Base-by-base conservation (phyloP, 37 sponge, comb jelly and placozoan species). In the Cladorhizidae sp. region DNA sequence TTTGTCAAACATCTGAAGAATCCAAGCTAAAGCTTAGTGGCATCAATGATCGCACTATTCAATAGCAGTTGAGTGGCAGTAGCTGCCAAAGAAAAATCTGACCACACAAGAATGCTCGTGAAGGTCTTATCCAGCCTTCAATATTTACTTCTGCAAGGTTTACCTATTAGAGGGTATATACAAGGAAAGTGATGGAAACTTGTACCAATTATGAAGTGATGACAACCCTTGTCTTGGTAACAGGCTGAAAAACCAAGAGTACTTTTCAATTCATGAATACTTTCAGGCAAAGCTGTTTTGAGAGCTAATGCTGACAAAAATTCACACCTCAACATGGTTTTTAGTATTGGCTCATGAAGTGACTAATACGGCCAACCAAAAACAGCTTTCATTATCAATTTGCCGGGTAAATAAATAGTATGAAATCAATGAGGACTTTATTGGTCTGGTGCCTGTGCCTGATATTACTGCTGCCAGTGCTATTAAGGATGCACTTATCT, bases 401-500 rank as follows among this genome's bases (percentile, higher is more conserved):
- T n/a, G 72, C 49, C 41, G 72, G 72, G 49, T 71, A 1, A 40
- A 22, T n/a, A 71, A 40, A 25, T 5, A 2, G 5, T 71, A 41
- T 45, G 72, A 41, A 14, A n/a, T 42, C 2, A 1, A 71, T 23
- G 49, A 71, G 72, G n/a, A n/a, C n/a, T n/a, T n/a, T n/a, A n/a
- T n/a, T n/a, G n/a, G n/a, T n/a, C n/a, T n/a, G n/a, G n/a, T 71
- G 3, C 68, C 11, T 67, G 68, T 89, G n/a, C 65, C 61, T 39
- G 50, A 11, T 18, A 90, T 77, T 20, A 67, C 72, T 56, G 68
- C 90, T 64, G 75, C 56, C 25, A 65, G 61, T 31, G 51, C 61
- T 15, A 81, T 87, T 21, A 87, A 87, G 59, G 87, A 87, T 65
- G 26, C 56, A 25, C 61, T 87, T 14, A 57, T 81, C 26, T 61